A percentile compares a stretch with the other conserved stretches of the same genome.
Conservation (phyloP, 2,113 vertebrate species). For the Sceloporus tristichus region DNA sequence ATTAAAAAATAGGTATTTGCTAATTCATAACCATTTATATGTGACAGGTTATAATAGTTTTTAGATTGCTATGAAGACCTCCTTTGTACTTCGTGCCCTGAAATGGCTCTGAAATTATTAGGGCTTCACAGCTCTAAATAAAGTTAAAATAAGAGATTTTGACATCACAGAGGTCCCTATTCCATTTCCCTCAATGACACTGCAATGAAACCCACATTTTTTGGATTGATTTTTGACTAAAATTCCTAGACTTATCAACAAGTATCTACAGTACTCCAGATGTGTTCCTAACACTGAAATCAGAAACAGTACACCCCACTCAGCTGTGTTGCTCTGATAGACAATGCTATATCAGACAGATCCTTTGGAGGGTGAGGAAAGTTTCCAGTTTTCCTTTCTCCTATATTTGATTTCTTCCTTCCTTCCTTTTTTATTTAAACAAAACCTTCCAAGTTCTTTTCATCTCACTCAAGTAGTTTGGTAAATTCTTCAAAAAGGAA, state of each 20-base stretch:
- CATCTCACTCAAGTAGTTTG: too few species aligned
- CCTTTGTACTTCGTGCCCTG: slow-evolving; percentile 54
- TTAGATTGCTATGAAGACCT: slow-evolving; percentile 60
- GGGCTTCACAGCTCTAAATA: slow-evolving; percentile 71
- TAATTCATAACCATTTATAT: slow-evolving; percentile 55
- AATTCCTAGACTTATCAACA: too few species aligned
- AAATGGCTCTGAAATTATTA: slow-evolving; percentile 68
- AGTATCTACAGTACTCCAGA: background rate
- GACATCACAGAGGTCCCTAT: slow-evolving; percentile 69
- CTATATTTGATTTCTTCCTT: too few species aligned
- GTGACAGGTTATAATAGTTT: slow-evolving; percentile 61
- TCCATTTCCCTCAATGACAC: slow-evolving; percentile 71
- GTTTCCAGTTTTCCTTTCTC: too few species aligned
- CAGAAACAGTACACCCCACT: background rate
- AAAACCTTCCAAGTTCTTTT: too few species aligned
- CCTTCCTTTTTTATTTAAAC: too few species aligned
- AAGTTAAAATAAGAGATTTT: slow-evolving; percentile 77
- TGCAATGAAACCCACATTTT: slow-evolving; percentile 39
- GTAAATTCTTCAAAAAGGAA: too few species aligned
- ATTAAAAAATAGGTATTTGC: slow-evolving; percentile 50
- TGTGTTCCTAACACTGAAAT: background rate
- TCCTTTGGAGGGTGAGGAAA: too few species aligned
- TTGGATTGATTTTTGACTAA: too few species aligned
- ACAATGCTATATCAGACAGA: too few species aligned
- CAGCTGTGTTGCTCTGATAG: background rate